phyloP scores from a whole-genome alignment of 2,113 vertebrate genomes.

The Cichladusa arquata region DNA sequence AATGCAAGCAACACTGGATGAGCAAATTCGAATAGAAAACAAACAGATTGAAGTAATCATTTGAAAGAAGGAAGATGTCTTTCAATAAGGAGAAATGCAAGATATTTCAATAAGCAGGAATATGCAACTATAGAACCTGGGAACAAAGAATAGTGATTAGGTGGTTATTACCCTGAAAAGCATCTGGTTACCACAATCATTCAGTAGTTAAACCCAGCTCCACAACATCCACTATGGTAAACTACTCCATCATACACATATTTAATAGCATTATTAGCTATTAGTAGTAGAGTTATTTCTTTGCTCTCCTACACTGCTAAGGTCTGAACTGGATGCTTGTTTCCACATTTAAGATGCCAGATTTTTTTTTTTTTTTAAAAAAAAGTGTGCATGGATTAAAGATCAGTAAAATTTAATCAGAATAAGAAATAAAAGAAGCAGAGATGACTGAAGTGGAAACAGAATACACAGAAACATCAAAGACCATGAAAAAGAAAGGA shows the following conservation, averaged over 20 bases:
- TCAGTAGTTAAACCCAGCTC: neutral
- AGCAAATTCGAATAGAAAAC: neutral
- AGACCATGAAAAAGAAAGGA: neutral
- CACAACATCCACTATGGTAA: neutral
- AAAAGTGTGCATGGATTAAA: neutral
- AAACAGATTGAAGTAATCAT: neutral
- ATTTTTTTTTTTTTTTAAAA: neutral
- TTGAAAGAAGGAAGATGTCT: neutral
- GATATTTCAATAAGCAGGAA: neutral
- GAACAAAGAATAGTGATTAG: neutral
- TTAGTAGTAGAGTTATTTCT: neutral
- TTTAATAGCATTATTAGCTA: neutral
- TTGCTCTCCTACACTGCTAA: neutral
- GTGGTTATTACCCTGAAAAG: neutral
- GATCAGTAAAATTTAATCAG: neutral
- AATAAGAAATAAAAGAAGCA: neutral
- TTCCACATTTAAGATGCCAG: neutral
- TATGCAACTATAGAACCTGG: neutral
- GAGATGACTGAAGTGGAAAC: neutral
- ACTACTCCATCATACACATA: neutral
- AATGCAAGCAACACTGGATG: neutral
- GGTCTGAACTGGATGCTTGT: neutral
- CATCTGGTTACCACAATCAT: neutral
- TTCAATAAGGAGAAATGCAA: neutral
- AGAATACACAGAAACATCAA: neutral